Base-by-base conservation (phyloP, 1,140 invertebrate genomes). In the Leguminivora glycinivorella region DNA sequence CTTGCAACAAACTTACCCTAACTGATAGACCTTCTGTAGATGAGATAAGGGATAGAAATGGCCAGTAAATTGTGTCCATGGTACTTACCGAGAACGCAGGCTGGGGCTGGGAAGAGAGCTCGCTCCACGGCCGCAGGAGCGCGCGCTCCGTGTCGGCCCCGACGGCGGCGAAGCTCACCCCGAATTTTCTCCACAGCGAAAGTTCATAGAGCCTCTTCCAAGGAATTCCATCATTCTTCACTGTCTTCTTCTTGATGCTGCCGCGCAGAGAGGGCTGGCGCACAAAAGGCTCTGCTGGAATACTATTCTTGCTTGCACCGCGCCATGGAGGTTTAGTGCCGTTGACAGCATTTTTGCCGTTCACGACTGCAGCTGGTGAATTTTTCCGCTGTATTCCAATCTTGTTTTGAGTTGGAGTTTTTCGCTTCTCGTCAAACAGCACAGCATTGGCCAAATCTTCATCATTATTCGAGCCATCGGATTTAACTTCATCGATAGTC, bases 201-300 rank as follows among this genome's bases (percentile, higher is more conserved):
- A 93, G 87, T 71, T 94, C 93, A 69, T 93, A 88, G 47, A 94
- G 79, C 73, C 92, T 89, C 38, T 90, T 86, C 93, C 93, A 94
- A 9, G 93, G 90, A 38, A 92, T 77, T 19, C 90, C 89, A 75
- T 88, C 83, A 69, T 73, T 83, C 73, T 89, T 88, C 7, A 72
- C 67, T 31, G 72, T 77, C 73, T 84, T 89, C 78, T 91, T 91
- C 67, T 83, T 82, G 43, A 91, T 82, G 69, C 90, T 92, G n/a
- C 84, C 87, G 56, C 91, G 81, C 24, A 92, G 75, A 47, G 90
- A 92, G 10, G 84, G 83, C 7, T 82, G 80, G 7, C 91, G 79
- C 1, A 89, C 83, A 63, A 92, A 90, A 10, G 85, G 76, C 40
- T 90, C 86, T 12, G 75, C 68, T 12, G 82, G 76, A 58, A 80